Evolutionary conservation across 2,888 invertebrate species (phyloP).

Genomic region (Rhabditophanes sp.): DNA sequence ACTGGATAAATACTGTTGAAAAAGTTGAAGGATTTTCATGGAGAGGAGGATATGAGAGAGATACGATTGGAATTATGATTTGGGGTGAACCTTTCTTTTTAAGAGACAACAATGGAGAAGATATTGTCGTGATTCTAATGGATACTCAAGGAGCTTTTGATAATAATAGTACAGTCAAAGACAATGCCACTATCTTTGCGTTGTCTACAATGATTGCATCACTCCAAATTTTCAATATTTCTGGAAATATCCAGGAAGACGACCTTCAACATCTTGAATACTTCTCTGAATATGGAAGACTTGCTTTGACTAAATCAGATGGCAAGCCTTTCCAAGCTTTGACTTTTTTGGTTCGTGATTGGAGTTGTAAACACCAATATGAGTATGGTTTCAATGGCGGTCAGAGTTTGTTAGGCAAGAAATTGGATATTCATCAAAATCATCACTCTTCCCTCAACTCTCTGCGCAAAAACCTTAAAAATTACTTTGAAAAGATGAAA

Average conservation of each 20-base stretch:
- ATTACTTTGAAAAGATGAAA: slow-evolving; percentile 78
- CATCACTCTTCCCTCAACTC: slow-evolving; percentile 91
- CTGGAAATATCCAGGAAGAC: slow-evolving; percentile 78
- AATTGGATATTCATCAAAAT: slow-evolving; percentile 62
- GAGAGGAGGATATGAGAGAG: slow-evolving; percentile 26
- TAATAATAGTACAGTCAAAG: slow-evolving; percentile 85
- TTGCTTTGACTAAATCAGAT: slow-evolving; percentile 68
- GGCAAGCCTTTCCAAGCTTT: slow-evolving; percentile 40
- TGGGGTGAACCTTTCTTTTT: slow-evolving; percentile 85
- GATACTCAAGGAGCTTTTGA: slow-evolving; percentile 95
- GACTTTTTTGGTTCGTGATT: slow-evolving; percentile 43
- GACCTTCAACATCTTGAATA: slow-evolving; percentile 83
- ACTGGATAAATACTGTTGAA: slow-evolving; percentile 22
- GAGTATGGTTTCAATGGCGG: slow-evolving; percentile 78
- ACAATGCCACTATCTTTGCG: slow-evolving; percentile 94
- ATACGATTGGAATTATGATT: slow-evolving; percentile 66
- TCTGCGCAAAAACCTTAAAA: slow-evolving; percentile 67
- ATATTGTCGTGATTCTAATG: slow-evolving; percentile 58
- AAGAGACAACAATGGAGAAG: slow-evolving; percentile 45
- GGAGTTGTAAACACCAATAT: slow-evolving; percentile 70
- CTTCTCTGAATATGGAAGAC: slow-evolving; percentile 91
- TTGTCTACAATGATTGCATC: slow-evolving; percentile 94
- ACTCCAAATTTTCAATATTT: slow-evolving; percentile 55
- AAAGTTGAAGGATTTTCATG: slow-evolving; percentile 23
- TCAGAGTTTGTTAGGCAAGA: slow-evolving; percentile 63